Evolutionary conservation across 2,888 invertebrate species (phyloP), one percentile per base, ranked within the genome.

Genomic region (Harmothoe impar): DNA sequence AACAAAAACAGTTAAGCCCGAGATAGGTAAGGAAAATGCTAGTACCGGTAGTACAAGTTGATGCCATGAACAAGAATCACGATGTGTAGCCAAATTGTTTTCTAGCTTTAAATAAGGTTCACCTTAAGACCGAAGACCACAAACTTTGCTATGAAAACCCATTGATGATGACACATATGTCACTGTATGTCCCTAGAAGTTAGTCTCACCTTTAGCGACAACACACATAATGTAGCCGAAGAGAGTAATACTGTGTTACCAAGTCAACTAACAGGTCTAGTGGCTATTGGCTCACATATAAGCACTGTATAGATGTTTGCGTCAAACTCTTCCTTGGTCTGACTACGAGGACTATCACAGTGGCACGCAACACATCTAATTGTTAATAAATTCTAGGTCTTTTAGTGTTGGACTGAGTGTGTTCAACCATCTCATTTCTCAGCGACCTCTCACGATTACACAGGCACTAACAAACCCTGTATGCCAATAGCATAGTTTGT

Each of bases 321-420:
- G 62, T 62, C 23, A n/a, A 62, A 20, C n/a, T 15, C 62, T 62
- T n/a, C 3, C 0, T 52, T 15, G 10, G 68, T 68, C 29, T n/a
- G 72, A 72, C 72, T 72, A 72, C 25, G 72, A 72, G 72, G 72
- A 72, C 72, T 72, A 72, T 72, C 72, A 72, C 72, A 72, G 72
- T 25, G 29, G 29, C 72, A 72, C 25, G 72, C 72, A n/a, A 29
- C 3, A 29, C 72, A 29, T 15, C 72, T 25, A 72, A 72, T 29
- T n/a, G n/a, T n/a, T n/a, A n/a, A n/a, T n/a, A n/a, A 15, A 25
- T 72, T 29, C 25, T 29, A 29, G 25, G 25, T 72, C 3, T 72
- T 43, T 20, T 72, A 29, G 72, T 72, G 31, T n/a, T 72, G 72
- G 72, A 72, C 72, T 29, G 25, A 29, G 29, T 25, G 5, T 25